Base-by-base conservation (phyloP, 2,113 vertebrate species). In the Merops nubicus region DNA sequence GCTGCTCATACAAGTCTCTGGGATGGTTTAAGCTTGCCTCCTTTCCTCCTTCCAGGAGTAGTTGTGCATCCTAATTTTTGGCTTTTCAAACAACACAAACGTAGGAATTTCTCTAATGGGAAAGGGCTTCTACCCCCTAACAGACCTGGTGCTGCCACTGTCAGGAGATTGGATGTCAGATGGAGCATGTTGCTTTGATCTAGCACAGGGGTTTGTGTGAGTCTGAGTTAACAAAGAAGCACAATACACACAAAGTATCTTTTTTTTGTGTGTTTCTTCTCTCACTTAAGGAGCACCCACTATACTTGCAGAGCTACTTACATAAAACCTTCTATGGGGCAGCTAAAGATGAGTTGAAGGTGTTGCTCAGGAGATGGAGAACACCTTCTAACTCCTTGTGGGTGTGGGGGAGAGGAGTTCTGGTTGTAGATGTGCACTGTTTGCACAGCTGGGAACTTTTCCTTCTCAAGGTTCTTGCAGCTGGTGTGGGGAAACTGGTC, bases 171-270 rank as follows among this genome's bases (percentile, higher is more conserved):
- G 50, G 14, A 4, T 31, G 7, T 26, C 6, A 15, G 12, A 19
- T 5, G 25, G 26, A 68, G 20, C 20, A 42, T 6, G 1, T 6
- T 3, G 62, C 19, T 80, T 33, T 56, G n/a, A 21, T 56, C 29
- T 31, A 36, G n/a, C 29, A 26, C 12, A 10, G 25, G 20, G 23
- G 3, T 17, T 63, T 42, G 26, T 29, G 12, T 6, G 36, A 45
- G 16, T 4, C 17, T 14, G 43, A 34, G 25, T 34, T 29, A 47
- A 12, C 38, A 34, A 54, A 42, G 11, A 33, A 56, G 0, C 5
- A 15, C 7, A 36, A 0, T 4, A 15, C 0, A 2, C 12, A 19
- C 13, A 8, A 33, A 42, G 2, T 6, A 11, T 5, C 10, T 29
- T 2, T 51, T 26, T 42, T 42, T 19, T 56, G 9, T n/a, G n/a